These are phyloP conservation scores for Cavia porcellus DNA, from an alignment of 2,113 vertebrate genomes.

Conservation along the genomic window DNA sequence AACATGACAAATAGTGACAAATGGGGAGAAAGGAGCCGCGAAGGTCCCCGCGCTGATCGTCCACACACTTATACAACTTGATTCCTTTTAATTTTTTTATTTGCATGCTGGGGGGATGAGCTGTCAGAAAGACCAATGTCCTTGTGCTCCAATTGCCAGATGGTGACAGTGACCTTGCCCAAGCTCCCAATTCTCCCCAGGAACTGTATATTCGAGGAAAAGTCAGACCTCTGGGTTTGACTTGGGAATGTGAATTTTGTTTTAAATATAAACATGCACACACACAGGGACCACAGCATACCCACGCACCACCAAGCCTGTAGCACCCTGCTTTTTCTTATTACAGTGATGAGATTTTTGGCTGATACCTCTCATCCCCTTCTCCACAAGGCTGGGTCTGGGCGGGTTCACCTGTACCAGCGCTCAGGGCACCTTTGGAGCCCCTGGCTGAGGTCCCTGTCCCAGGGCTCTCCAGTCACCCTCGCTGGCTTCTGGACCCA, in stretches of 20 bases:
- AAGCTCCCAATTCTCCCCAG: slow-evolving; percentile 75
- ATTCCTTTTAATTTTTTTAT: slow-evolving; percentile 60
- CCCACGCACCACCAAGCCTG: background rate
- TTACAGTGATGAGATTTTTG: background rate
- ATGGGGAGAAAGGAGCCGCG: slow-evolving; percentile 20
- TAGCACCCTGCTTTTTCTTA: background rate
- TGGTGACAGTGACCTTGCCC: slow-evolving; percentile 82
- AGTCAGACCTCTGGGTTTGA: slow-evolving; percentile 65
- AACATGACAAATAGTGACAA: slow-evolving; percentile 60
- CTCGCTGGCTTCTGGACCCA: fast-evolving
- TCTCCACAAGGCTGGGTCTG: fast-evolving
- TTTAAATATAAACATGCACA: background rate
- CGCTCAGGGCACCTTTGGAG: fast-evolving
- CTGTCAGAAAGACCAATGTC: background rate
- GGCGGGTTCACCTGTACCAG: fast-evolving
- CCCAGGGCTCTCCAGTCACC: fast-evolving
- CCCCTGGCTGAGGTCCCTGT: fast-evolving
- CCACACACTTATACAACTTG: slow-evolving; percentile 18
- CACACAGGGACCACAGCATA: background rate
- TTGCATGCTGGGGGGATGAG: slow-evolving; percentile 70
- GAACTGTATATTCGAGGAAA: slow-evolving; percentile 80
- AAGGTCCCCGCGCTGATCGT: slow-evolving; percentile 36
- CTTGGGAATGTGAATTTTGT: slow-evolving; percentile 50
- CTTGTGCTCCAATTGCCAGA: slow-evolving; percentile 75
- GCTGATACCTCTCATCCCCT: background rate